A percentile compares a stretch with the other conserved stretches of the same genome.
phyloP scores from a whole-genome alignment of 2,797 vertebrate species.

The Spinus pinus region DNA sequence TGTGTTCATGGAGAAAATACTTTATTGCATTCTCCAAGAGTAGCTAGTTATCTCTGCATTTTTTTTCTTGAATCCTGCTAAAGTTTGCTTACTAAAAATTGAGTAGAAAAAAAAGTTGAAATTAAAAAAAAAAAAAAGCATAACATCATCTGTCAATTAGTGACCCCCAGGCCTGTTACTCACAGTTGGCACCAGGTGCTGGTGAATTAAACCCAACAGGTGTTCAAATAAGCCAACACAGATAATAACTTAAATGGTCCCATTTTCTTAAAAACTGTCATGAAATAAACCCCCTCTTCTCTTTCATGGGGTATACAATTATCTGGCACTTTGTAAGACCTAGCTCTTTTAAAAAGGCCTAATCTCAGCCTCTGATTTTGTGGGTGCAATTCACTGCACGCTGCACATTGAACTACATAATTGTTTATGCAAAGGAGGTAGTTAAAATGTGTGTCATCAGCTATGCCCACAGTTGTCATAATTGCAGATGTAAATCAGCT shows the following conservation, averaged over 20 bases:
- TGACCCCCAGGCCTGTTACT: not conserved
- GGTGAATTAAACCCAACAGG: constrained; percentile 56
- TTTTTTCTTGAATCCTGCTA: not conserved
- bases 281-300: constrained; percentile 1
- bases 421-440: constrained; percentile 14
- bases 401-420: constrained; percentile 7
- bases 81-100: constrained; percentile 2
- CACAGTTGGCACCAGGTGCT: not conserved
- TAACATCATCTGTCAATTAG: not conserved
- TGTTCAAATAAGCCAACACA: constrained; percentile 49
- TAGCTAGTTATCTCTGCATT: not conserved
- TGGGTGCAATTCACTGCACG: not conserved
- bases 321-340: not conserved
- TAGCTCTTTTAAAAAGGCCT: not conserved
- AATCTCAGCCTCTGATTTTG: constrained; percentile 26
- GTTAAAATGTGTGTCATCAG: constrained; percentile 5
- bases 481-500: constrained; percentile 24
- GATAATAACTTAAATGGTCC: constrained; percentile 52
- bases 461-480: constrained; percentile 8
- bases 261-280: constrained; percentile 52
- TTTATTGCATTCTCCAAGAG: not conserved
- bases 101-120: not conserved
- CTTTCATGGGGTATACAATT: constrained; percentile 6
- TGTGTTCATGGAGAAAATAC: not conserved
- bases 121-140: constrained; percentile 25